Percentiles rank a stretch among this genome's conserved stretches.
Evolutionary conservation across 2,888 invertebrate genomes (phyloP).

Genomic region (Polyommatus icarus): DNA sequence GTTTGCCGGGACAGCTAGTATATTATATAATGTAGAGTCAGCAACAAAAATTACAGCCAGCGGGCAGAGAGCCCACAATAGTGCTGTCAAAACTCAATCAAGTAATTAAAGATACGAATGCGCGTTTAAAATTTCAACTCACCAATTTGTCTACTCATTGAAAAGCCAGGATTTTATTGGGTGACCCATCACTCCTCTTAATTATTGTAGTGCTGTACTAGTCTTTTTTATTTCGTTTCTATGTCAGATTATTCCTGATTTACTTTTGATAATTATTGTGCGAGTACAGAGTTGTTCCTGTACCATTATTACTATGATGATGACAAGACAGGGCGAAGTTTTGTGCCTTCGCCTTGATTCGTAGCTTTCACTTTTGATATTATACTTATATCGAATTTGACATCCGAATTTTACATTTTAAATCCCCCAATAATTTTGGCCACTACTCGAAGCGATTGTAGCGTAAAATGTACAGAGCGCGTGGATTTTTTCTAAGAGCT

Average conservation of each 20-base stretch:
- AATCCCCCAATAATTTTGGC: not conserved
- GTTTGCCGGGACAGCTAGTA: no score
- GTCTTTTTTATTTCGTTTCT: not conserved
- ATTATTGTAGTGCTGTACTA: not conserved
- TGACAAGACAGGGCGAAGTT: no score
- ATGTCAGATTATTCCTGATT: not conserved
- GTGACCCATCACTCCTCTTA: not conserved
- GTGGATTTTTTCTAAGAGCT: conserved; percentile 48
- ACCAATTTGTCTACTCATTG: conserved; percentile 33
- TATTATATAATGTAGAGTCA: not conserved
- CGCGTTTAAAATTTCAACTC: conserved; percentile 1
- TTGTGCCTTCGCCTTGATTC: no score
- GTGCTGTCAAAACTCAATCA: conserved; percentile 39
- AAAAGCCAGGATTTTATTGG: not conserved
- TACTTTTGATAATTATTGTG: no score
- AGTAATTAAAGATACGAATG: conserved; percentile 24
- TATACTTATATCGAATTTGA: no score
- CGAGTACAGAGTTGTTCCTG: no score
- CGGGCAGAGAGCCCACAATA: conserved; percentile 32
- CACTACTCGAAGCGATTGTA: conserved; percentile 54
- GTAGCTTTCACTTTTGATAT: no score
- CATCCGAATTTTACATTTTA: not conserved
- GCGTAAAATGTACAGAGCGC: conserved; percentile 59
- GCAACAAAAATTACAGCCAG: not conserved
- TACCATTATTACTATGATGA: no score